These are phyloP conservation scores for Limonius californicus DNA, from an alignment of 1,140 invertebrate species.

Conservation along the genomic window DNA sequence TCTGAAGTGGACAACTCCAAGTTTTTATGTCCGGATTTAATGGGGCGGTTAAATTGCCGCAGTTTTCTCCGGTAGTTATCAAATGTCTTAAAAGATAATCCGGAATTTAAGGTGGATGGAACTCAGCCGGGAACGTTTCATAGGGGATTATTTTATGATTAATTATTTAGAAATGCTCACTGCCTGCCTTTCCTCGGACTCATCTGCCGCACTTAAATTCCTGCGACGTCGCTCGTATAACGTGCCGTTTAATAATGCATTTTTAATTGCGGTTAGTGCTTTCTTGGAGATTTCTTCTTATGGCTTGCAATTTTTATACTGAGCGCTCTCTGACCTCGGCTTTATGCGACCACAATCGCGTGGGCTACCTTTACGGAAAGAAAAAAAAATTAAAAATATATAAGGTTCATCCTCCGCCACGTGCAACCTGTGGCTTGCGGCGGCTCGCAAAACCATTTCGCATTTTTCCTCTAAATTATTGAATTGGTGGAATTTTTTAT, in stretches of 20 bases:
- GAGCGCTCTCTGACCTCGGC: too few species aligned
- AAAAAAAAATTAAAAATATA: too few species aligned
- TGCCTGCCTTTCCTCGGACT: too few species aligned
- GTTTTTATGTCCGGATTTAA: constrained; percentile 33
- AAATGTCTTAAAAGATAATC: constrained; percentile 25
- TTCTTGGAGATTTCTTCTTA: too few species aligned
- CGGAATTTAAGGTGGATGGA: constrained; percentile 18
- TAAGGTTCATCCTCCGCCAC: too few species aligned
- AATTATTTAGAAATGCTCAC: constrained; percentile 25
- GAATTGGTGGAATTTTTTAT: too few species aligned
- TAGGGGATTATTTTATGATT: constrained; percentile 31
- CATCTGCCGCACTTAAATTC: background rate
- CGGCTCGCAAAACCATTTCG: too few species aligned
- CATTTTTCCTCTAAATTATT: too few species aligned
- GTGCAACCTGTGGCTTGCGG: too few species aligned
- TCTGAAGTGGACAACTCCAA: constrained; percentile 28
- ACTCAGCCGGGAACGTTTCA: constrained; percentile 20
- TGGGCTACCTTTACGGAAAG: too few species aligned
- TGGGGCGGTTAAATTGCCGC: constrained; percentile 30
- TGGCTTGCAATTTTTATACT: too few species aligned
- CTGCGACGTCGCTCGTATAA: background rate
- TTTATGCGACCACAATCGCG: too few species aligned
- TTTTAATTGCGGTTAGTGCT: background rate
- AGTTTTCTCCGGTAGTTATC: constrained; percentile 28
- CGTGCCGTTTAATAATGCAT: background rate